Conservation (phyloP, 2,888 invertebrate species). For the Rhamnusium bicolor region DNA sequence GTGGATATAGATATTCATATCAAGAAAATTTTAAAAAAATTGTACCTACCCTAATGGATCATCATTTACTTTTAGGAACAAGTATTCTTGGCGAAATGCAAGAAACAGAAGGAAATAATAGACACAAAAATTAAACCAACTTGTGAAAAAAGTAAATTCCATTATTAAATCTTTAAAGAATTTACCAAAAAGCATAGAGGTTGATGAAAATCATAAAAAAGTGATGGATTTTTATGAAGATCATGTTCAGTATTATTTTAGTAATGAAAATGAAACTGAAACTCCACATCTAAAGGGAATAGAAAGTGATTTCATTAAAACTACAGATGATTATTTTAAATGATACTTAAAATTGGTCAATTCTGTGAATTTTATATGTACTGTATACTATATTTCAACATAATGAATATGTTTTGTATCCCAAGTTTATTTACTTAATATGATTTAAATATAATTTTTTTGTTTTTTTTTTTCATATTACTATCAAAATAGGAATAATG, state of each 20-base stretch:
- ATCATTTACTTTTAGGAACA: constrained; percentile 48
- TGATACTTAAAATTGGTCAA: background rate
- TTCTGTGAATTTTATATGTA: too few species aligned
- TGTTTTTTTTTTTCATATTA: too few species aligned
- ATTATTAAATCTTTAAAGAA: constrained; percentile 31
- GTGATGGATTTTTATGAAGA: constrained; percentile 21
- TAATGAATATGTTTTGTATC: too few species aligned
- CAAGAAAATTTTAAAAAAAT: too few species aligned
- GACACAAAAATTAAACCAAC: constrained; percentile 33
- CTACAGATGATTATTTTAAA: background rate
- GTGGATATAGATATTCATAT: too few species aligned
- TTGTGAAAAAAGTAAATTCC: constrained; percentile 34
- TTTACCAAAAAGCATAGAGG: constrained; percentile 3
- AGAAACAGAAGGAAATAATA: constrained; percentile 39
- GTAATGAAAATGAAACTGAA: background rate
- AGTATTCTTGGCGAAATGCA: constrained; percentile 42
- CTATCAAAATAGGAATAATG: too few species aligned
- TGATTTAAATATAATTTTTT: too few species aligned
- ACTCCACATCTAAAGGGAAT: background rate
- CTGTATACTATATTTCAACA: too few species aligned
- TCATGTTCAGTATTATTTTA: constrained; percentile 30
- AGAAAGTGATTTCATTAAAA: background rate
- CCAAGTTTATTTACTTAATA: too few species aligned
- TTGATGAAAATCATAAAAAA: constrained; percentile 26
- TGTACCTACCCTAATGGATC: too few species aligned